phyloP scores from a whole-genome alignment of 2,888 invertebrate species.

The Rhamnusium bicolor region DNA sequence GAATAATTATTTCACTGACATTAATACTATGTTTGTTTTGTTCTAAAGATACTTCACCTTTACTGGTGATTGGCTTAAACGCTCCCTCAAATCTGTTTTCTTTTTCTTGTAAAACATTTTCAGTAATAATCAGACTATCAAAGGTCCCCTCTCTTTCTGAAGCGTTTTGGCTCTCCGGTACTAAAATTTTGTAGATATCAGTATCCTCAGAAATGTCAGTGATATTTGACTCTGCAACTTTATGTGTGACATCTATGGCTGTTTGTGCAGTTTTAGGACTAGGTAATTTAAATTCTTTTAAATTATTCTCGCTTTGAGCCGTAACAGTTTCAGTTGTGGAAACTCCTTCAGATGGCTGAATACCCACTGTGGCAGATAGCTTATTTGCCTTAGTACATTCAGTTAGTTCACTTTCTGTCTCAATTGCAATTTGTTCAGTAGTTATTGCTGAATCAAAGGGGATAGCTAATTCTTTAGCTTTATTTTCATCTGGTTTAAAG shows the following conservation, averaged over 20 bases:
- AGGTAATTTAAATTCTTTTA: constrained; percentile 63
- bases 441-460: constrained; percentile 65
- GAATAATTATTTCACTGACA: constrained; percentile 62
- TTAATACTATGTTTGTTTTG: constrained; percentile 72
- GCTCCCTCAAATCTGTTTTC: constrained; percentile 71
- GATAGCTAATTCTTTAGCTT: constrained; percentile 58
- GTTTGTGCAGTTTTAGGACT: constrained; percentile 61
- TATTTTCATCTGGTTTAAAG: constrained; percentile 36
- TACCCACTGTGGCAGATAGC: constrained; percentile 68
- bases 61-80: constrained; percentile 71
- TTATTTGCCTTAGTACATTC: constrained; percentile 64
- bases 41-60: constrained; percentile 71
- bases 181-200: constrained; percentile 53
- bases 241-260: constrained; percentile 63
- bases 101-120: constrained; percentile 71
- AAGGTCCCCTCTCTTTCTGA: constrained; percentile 70
- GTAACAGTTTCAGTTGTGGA: constrained; percentile 69
- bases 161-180: constrained; percentile 61
- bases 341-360: constrained; percentile 68
- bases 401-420: constrained; percentile 68
- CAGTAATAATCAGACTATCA: constrained; percentile 71
- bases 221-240: constrained; percentile 68
- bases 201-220: constrained; percentile 61
- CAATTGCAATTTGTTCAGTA: constrained; percentile 67
- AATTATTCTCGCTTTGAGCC: constrained; percentile 70